A percentile compares a stretch with the other conserved stretches of the same genome.
Evolutionary conservation across 2,113 vertebrate genomes (phyloP).

Genomic region (Coreoperca whiteheadi): DNA sequence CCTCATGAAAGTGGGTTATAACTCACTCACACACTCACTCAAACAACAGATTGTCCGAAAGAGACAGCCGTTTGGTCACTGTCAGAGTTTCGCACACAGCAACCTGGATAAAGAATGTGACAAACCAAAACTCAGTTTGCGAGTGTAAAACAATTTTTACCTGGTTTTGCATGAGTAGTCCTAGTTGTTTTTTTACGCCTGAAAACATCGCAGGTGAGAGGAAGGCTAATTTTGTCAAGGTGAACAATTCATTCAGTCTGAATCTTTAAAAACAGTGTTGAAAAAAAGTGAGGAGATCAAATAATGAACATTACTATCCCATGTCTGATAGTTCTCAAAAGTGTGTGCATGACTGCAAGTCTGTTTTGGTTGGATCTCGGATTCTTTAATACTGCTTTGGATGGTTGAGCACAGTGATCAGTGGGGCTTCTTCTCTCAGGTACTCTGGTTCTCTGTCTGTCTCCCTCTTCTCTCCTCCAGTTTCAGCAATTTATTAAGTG

Average conservation of each 20-base stretch:
- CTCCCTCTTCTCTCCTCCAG: slow-evolving; percentile 59
- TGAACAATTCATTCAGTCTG: neutral
- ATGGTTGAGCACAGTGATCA: slow-evolving; percentile 66
- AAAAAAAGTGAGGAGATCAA: neutral
- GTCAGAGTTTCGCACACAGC: neutral
- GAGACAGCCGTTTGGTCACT: neutral
- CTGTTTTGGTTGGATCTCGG: neutral
- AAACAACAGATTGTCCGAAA: neutral
- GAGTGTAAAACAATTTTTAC: neutral
- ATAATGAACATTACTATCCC: neutral
- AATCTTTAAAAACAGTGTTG: neutral
- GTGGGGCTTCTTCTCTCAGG: slow-evolving; percentile 37
- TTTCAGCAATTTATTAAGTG: slow-evolving; percentile 78
- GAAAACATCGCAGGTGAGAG: neutral
- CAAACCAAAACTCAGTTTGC: no score
- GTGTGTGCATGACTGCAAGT: neutral
- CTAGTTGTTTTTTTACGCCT: neutral
- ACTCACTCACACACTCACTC: neutral
- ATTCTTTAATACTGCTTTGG: slow-evolving; percentile 44
- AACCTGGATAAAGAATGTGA: neutral
- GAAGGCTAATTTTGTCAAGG: neutral
- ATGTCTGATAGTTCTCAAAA: neutral
- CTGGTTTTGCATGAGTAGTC: neutral
- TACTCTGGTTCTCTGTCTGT: slow-evolving; percentile 23
- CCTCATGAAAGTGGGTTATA: neutral